Base-by-base conservation (phyloP, 2,113 vertebrate genomes). In the Rhea americana region DNA sequence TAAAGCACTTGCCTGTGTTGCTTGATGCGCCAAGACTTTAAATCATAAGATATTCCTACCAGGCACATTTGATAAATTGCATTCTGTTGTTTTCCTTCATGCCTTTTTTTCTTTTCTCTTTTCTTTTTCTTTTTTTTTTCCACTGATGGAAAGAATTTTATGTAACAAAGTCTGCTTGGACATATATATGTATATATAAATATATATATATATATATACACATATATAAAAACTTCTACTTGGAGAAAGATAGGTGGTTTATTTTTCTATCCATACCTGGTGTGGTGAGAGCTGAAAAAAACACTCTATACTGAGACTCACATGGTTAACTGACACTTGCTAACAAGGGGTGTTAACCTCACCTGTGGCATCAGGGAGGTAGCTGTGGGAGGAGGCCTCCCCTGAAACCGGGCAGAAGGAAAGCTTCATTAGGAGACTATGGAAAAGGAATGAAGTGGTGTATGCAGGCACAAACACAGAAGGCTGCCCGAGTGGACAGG, bases 311-410 rank as follows among this genome's bases (percentile, higher is more conserved):
- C 74, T 67, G 20, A 71, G 47, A 19, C n/a, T 53, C 2, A 0
- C 19, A 47, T 24, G 1, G 16, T 50, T 4, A 6, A 9, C 25
- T 56, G 24, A 41, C 25, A 32, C 24, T 0, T n/a, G 4, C 18
- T 53, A 13, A 28, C 55, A 48, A 24, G 9, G 1, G 2, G 28
- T 11, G 30, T 1, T 2, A 26, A 20, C 10, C 37, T 68, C 9
- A 1, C 32, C 39, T 0, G 0, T 37, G 45, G 32, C 1, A 1
- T 1, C 3, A 59, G 41, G 21, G 24, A 14, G 11, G 20, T 26
- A 17, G 68, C 59, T 59, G 17, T 2, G 3, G 39, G n/a, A 75
- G 35, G 30, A 63, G 37, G 7, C 19, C 35, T 79, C 35, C 5
- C 21, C 0, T 0, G 24, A 30, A 39, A 51, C 18, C 53, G 11